These are phyloP conservation scores for Drosophila paucipuncta DNA, from an alignment of 2,888 invertebrate genomes.

Conservation along the genomic window DNA sequence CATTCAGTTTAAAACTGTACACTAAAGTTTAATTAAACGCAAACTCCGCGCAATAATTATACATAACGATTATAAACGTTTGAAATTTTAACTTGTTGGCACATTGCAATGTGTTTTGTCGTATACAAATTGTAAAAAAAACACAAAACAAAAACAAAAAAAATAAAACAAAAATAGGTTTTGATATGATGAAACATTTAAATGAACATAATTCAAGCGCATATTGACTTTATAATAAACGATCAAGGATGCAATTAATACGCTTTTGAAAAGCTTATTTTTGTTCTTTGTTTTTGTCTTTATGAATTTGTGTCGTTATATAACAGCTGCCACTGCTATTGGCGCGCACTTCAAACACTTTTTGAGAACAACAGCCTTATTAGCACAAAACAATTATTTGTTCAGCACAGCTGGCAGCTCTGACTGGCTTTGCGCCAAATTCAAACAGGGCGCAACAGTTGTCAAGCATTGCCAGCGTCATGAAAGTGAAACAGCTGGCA, in stretches of 20 bases:
- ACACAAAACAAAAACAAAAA: constrained; percentile 19
- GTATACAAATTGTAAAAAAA: constrained; percentile 66
- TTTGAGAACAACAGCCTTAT: constrained; percentile 1
- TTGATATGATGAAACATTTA: constrained; percentile 68
- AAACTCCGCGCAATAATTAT: constrained; percentile 73
- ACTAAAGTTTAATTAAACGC: constrained; percentile 60
- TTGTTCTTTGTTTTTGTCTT: background rate
- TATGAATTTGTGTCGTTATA: background rate
- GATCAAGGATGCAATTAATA: constrained; percentile 31
- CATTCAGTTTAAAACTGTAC: constrained; percentile 73
- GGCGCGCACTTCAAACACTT: constrained; percentile 12
- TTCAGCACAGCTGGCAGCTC: background rate
- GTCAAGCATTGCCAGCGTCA: background rate
- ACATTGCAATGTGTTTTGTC: constrained; percentile 72
- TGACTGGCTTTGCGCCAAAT: background rate
- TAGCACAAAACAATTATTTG: background rate
- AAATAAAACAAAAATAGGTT: constrained; percentile 58
- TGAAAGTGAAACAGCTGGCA: constrained; percentile 29
- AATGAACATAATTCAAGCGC: constrained; percentile 42
- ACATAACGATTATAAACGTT: constrained; percentile 65
- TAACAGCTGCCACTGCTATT: background rate
- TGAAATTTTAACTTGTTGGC: constrained; percentile 77
- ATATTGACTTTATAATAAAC: constrained; percentile 54
- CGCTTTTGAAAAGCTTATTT: background rate
- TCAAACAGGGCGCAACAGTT: constrained; percentile 6